Conservation (phyloP, 2,797 vertebrate species). For the Neosalanx taihuensis region DNA sequence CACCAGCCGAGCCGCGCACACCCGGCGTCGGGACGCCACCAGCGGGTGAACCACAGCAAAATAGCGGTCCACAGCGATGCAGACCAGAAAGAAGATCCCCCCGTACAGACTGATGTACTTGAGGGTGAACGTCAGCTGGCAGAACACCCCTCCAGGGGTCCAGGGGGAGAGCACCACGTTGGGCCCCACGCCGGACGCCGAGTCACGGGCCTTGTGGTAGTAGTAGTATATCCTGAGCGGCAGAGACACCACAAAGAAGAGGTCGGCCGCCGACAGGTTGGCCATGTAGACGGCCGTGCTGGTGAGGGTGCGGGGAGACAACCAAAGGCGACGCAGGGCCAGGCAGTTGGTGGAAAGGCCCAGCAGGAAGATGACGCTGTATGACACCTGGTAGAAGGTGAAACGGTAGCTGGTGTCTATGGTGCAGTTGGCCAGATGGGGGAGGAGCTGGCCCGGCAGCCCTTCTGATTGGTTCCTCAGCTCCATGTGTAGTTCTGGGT, state of each 20-base stretch:
- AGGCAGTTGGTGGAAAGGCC: constrained; percentile 65
- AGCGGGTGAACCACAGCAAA: constrained; percentile 68
- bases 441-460: not conserved
- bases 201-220: constrained; percentile 49
- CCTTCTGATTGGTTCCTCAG: constrained; percentile 54
- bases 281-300: constrained; percentile 69
- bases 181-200: constrained; percentile 2
- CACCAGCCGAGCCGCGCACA: constrained; percentile 53
- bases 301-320: constrained; percentile 51
- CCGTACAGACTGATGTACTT: constrained; percentile 77
- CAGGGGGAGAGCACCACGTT: constrained; percentile 25
- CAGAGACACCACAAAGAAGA: constrained; percentile 69
- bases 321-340: constrained; percentile 61
- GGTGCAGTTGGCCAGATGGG: constrained; percentile 57
- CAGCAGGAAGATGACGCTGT: constrained; percentile 69
- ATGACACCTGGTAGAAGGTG: constrained; percentile 70
- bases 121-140: constrained; percentile 68
- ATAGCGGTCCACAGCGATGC: constrained; percentile 73
- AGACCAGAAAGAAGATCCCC: constrained; percentile 74
- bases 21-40: constrained; percentile 30
- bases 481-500: constrained; percentile 53
- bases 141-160: constrained; percentile 54
- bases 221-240: constrained; percentile 73
- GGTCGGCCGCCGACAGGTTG: constrained; percentile 63
- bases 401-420: constrained; percentile 72